phyloP scores from a whole-genome alignment of 92 coral and sea anemone species.

The Metridium senile region DNA sequence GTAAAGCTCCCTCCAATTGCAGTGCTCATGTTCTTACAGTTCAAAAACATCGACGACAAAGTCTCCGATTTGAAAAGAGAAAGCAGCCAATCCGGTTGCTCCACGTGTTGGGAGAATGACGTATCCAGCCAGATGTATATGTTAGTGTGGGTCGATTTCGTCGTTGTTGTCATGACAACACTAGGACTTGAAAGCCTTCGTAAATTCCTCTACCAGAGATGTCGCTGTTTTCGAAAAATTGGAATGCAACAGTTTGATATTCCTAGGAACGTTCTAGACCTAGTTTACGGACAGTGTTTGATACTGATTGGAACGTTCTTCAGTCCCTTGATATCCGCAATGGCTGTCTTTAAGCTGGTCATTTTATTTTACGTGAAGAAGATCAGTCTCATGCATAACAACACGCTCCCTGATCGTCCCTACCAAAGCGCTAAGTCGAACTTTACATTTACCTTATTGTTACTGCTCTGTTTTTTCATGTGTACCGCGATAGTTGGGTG shows the following conservation, averaged over 20 bases:
- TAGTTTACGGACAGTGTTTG: slow-evolving; percentile 85
- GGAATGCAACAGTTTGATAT: slow-evolving; percentile 92
- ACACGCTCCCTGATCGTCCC: slow-evolving; percentile 83
- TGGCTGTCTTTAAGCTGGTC: slow-evolving; percentile 86
- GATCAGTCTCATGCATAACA: slow-evolving; percentile 82
- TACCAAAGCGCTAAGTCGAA: slow-evolving; percentile 90
- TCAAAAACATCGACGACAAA: slow-evolving; percentile 49
- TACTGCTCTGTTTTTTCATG: slow-evolving; percentile 81
- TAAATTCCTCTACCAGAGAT: slow-evolving; percentile 47
- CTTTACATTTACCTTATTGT: slow-evolving; percentile 80
- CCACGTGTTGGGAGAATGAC: slow-evolving; percentile 84
- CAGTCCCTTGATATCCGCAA: slow-evolving; percentile 85
- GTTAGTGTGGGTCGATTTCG: slow-evolving; percentile 84
- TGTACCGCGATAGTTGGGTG: slow-evolving; percentile 84
- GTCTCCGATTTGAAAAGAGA: slow-evolving; percentile 19
- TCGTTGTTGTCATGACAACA: slow-evolving; percentile 67
- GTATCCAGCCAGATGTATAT: slow-evolving; percentile 91
- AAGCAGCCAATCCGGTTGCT: slow-evolving; percentile 44
- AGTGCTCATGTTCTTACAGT: slow-evolving; percentile 73
- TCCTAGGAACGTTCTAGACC: slow-evolving; percentile 81
- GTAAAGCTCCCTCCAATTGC: slow-evolving; percentile 91
- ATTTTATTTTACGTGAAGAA: slow-evolving; percentile 90
- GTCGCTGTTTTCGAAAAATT: slow-evolving; percentile 49
- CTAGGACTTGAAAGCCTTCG: slow-evolving; percentile 72
- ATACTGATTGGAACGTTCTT: slow-evolving; percentile 89